Evolutionary conservation across 2,888 invertebrate species (phyloP), one percentile per base, ranked within the genome.

Genomic region (Ecliptopera silaceata): DNA sequence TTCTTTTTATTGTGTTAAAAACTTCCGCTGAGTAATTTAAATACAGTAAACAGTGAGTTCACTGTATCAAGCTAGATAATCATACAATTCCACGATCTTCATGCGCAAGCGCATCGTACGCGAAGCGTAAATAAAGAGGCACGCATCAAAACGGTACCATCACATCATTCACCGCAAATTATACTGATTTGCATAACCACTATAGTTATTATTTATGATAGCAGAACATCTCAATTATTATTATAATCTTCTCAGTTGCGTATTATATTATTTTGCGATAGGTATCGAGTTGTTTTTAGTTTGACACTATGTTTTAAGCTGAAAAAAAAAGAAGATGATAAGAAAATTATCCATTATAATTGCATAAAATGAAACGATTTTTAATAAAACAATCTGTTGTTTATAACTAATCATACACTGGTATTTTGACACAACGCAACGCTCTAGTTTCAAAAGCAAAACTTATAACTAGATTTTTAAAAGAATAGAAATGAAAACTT

Each of bases 121-220:
- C 48, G 39, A 54, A 75, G 74, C 77, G 71, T 75, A 71, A 74
- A 75, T 69, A 69, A 71, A 73, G 63, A 56, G 64, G 61, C 60
- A 63, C 64, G 68, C 62, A 64, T 56, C 22, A 45, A 60, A 64
- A 73, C 70, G 57, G 69, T 71, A 36, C 36, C 36, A 26, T 26
- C 26, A 69, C 64, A 52, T 46, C 48, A 56, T 59, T 46, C 43
- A 51, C 59, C 54, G 32, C 56, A 61, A 57, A 61, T 62, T 59
- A 56, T 36, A 46, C 45, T 41, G 43, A 11, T 36, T 36, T 38
- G 38, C 38, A 44, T 55, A 39, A 54, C 54, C 34, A 31, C 47
- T 17, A 42, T 34, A 22, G 15, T 34, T 53, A 36, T 54, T 54
- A 32, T 41, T 12, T 22, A 22, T 13, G 12, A 36, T 29, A 48